Conservation (phyloP, 2,888 invertebrate species). For the Drosophila incognita region DNA sequence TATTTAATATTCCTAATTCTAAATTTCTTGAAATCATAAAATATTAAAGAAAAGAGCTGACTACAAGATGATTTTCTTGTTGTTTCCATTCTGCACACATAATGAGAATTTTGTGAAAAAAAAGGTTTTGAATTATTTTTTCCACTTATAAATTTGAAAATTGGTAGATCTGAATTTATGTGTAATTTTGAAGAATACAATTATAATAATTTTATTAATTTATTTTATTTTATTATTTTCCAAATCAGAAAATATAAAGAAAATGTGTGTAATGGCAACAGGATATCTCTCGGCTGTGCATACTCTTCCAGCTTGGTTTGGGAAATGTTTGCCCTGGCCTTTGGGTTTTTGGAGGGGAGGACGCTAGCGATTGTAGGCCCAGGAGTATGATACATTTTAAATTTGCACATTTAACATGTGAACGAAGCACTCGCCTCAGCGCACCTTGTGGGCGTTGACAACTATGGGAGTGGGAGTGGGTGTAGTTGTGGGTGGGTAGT, state of each 20-base stretch:
- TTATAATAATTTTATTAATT: neutral
- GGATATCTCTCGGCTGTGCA: neutral
- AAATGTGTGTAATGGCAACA: neutral
- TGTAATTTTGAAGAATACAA: neutral
- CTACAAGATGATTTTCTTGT: too few species aligned
- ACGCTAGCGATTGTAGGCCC: slow-evolving; percentile 17
- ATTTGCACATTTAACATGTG: slow-evolving; percentile 60
- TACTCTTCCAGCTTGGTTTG: neutral
- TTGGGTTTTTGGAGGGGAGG: slow-evolving; percentile 5
- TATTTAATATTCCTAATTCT: neutral
- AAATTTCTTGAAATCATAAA: neutral
- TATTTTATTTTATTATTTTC: too few species aligned
- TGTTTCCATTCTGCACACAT: too few species aligned
- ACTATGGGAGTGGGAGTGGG: slow-evolving; percentile 4
- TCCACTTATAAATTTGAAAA: neutral
- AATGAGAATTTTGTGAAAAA: too few species aligned
- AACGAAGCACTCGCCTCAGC: slow-evolving; percentile 26
- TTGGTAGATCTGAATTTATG: neutral
- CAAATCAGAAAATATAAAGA: too few species aligned
- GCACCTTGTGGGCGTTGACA: slow-evolving; percentile 52
- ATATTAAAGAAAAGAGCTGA: too few species aligned
- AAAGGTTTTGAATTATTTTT: too few species aligned
- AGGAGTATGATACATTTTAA: slow-evolving; percentile 67
- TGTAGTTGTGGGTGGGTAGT: neutral
- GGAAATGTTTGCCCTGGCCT: neutral